These are phyloP conservation scores for Drosophila sp. DNA, from an alignment of 1,140 invertebrate species.

Conservation along the genomic window DNA sequence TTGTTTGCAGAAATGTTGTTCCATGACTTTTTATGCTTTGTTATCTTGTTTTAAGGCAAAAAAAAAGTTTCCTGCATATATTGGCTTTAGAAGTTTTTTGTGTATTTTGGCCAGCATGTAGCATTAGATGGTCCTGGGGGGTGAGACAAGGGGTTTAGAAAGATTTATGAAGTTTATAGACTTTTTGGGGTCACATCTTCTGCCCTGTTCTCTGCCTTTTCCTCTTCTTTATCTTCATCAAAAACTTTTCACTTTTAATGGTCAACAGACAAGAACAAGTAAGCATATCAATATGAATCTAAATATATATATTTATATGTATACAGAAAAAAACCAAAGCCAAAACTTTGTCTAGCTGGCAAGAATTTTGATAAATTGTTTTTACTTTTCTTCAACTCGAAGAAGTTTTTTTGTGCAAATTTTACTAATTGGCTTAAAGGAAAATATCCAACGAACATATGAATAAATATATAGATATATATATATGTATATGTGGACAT, in stretches of 20 bases:
- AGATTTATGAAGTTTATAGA: conserved; percentile 74
- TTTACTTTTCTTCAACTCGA: conserved; percentile 29
- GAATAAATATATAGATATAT: neutral
- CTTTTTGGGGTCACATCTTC: conserved; percentile 40
- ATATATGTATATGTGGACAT: neutral
- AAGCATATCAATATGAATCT: conserved; percentile 51
- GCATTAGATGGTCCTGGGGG: neutral
- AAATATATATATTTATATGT: conserved; percentile 43
- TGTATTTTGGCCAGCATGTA: conserved; percentile 6
- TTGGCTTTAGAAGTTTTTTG: conserved; percentile 68
- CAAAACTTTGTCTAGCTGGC: conserved; percentile 52
- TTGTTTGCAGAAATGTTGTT: conserved; percentile 21
- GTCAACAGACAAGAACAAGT: conserved; percentile 53
- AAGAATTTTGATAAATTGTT: conserved; percentile 77
- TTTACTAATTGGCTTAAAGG: conserved; percentile 41
- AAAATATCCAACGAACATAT: neutral
- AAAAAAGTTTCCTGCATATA: conserved; percentile 69
- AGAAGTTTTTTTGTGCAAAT: conserved; percentile 28
- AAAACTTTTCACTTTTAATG: conserved; percentile 77
- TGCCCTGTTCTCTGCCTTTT: conserved; percentile 18
- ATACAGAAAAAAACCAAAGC: conserved; percentile 33
- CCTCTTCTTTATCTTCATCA: conserved; percentile 50
- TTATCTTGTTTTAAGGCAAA: conserved; percentile 63
- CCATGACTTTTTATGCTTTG: conserved; percentile 45
- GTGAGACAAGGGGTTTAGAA: conserved; percentile 10